Evolutionary conservation across 2,797 vertebrate genomes (phyloP).

Genomic region (Xyrichtys novacula): DNA sequence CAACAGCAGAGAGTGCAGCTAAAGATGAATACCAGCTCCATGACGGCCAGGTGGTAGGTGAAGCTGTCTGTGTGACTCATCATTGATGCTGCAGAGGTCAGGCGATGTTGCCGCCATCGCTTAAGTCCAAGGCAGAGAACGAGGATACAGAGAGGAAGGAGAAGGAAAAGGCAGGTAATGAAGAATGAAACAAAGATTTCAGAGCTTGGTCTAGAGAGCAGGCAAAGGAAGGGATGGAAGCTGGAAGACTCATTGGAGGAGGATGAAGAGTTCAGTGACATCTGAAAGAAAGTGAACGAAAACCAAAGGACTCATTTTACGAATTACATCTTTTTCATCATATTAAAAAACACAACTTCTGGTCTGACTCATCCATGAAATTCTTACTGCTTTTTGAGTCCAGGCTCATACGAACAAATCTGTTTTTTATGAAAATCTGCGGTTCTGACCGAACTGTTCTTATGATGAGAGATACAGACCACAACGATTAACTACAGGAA

Average conservation of each 20-base stretch:
- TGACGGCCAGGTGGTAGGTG: background rate
- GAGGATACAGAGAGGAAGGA: background rate
- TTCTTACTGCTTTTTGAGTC: too few relatives aligned
- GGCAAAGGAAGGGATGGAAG: background rate
- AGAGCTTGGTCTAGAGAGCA: background rate
- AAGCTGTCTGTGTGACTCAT: background rate
- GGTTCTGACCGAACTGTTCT: too few relatives aligned
- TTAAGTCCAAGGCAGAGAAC: background rate
- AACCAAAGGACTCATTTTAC: background rate
- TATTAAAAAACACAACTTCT: background rate
- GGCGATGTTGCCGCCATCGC: background rate
- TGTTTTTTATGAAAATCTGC: too few relatives aligned
- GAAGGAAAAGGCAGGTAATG: background rate
- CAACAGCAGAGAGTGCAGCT: fast-evolving
- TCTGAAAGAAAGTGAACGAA: background rate
- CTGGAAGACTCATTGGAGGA: background rate
- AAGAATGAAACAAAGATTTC: background rate
- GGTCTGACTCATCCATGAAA: too few relatives aligned
- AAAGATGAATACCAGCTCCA: background rate
- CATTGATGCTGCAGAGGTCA: background rate
- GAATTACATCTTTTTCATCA: background rate
- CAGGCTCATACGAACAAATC: too few relatives aligned
- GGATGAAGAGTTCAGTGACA: background rate
- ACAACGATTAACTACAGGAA: too few relatives aligned
- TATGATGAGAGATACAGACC: too few relatives aligned